Evolutionary conservation across 2,888 invertebrate species (phyloP).

Genomic region (Leptogaster cylindrica): DNA sequence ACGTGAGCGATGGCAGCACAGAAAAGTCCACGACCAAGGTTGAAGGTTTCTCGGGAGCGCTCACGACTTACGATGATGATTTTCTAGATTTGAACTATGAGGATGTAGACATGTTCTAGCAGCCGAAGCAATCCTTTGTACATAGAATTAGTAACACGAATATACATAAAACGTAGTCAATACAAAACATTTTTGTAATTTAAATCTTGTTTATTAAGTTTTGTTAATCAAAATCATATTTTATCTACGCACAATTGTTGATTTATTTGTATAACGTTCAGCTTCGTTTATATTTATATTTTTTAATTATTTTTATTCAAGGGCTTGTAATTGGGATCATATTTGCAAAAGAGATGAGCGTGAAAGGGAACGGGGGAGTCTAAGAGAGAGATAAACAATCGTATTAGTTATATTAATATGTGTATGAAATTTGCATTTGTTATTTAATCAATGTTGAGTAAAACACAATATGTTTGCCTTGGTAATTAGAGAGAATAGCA

Average conservation of each 20-base stretch:
- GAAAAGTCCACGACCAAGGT: slow-evolving; percentile 52
- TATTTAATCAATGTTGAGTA: too few species aligned
- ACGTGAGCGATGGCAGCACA: slow-evolving; percentile 53
- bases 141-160: background rate
- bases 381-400: too few species aligned
- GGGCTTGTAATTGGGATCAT: background rate
- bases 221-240: background rate
- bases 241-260: background rate
- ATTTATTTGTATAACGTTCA: too few species aligned
- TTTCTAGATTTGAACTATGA: slow-evolving; percentile 74
- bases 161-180: background rate
- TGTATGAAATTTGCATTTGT: too few species aligned
- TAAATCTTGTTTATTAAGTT: background rate
- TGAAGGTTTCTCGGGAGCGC: slow-evolving; percentile 55
- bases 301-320: too few species aligned
- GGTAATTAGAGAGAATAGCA: too few species aligned
- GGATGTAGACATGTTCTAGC: slow-evolving; percentile 75
- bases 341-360: too few species aligned
- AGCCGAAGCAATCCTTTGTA: background rate
- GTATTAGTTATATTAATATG: too few species aligned
- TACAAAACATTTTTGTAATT: too few species aligned
- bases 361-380: too few species aligned
- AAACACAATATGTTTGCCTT: too few species aligned
- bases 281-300: too few species aligned
- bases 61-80: slow-evolving; percentile 71